These are phyloP conservation scores for Lumbricus terrestris DNA, from an alignment of 2,888 invertebrate species.

Conservation along the genomic window DNA sequence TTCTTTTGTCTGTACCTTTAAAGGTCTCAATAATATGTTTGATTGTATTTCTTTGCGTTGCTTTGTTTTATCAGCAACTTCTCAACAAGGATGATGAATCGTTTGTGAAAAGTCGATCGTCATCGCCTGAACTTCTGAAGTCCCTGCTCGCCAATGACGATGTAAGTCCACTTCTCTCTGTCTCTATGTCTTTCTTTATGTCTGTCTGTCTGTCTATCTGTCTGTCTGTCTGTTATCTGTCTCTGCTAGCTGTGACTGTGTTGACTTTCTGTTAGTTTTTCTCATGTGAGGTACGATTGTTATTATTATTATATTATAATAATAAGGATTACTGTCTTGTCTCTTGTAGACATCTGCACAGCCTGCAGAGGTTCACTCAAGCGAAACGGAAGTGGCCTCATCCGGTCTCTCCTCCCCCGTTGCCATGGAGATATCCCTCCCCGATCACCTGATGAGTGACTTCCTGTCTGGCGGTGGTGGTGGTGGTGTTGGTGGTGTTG, in stretches of 20 bases:
- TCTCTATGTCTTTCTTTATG: background rate
- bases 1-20: background rate
- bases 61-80: background rate
- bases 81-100: background rate
- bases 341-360: background rate
- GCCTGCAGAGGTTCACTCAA: background rate
- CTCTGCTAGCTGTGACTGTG: too few relatives aligned
- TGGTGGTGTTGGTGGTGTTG: too few relatives aligned
- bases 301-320: too few relatives aligned
- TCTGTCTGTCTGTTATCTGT: too few relatives aligned
- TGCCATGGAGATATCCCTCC: background rate
- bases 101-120: background rate
- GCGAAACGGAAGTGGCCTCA: slow-evolving; percentile 9
- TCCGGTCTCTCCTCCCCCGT: background rate
- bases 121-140: slow-evolving; percentile 9
- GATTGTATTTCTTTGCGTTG: background rate
- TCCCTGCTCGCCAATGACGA: slow-evolving; percentile 9
- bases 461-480: background rate
- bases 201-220: too few relatives aligned
- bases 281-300: too few relatives aligned
- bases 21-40: background rate
- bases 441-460: background rate
- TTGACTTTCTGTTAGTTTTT: too few relatives aligned
- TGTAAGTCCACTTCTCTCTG: background rate
- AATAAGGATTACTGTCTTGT: too few relatives aligned